phyloP scores from a whole-genome alignment of 2,113 vertebrate genomes.

The Cryptotis parvus region DNA sequence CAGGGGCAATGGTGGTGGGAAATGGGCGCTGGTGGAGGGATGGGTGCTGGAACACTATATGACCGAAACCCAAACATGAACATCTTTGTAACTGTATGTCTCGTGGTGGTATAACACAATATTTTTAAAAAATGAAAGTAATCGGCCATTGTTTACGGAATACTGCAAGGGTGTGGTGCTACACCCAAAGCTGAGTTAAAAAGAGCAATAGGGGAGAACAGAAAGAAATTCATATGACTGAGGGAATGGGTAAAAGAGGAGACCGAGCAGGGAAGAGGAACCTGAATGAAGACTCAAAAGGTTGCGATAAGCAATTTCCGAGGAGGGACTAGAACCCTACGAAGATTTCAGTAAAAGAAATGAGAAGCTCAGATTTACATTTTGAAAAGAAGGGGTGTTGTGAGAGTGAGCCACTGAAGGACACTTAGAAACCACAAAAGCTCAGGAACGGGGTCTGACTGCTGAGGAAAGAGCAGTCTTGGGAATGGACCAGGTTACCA shows the following conservation, averaged over 20 bases:
- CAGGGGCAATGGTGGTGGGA: too few species aligned
- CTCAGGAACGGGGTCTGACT: neutral
- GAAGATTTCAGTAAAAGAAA: neutral
- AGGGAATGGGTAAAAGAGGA: neutral
- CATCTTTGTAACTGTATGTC: too few species aligned
- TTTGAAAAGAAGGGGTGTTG: conserved; percentile 2
- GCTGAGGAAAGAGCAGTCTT: neutral
- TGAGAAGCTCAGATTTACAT: neutral
- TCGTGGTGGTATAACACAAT: too few species aligned
- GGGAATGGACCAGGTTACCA: neutral
- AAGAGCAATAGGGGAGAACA: neutral
- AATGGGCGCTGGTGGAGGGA: too few species aligned
- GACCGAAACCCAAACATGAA: too few species aligned
- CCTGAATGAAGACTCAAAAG: neutral
- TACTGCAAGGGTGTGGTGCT: neutral
- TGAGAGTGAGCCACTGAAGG: neutral
- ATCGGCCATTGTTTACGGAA: neutral
- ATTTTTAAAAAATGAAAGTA: too few species aligned
- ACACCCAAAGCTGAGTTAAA: neutral
- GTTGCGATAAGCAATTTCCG: neutral
- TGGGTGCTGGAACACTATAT: too few species aligned
- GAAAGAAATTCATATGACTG: neutral
- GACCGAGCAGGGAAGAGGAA: neutral
- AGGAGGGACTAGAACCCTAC: neutral
- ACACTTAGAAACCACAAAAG: neutral